Evolutionary conservation across 2,888 invertebrate genomes (phyloP).

Genomic region (Netelia virgata): DNA sequence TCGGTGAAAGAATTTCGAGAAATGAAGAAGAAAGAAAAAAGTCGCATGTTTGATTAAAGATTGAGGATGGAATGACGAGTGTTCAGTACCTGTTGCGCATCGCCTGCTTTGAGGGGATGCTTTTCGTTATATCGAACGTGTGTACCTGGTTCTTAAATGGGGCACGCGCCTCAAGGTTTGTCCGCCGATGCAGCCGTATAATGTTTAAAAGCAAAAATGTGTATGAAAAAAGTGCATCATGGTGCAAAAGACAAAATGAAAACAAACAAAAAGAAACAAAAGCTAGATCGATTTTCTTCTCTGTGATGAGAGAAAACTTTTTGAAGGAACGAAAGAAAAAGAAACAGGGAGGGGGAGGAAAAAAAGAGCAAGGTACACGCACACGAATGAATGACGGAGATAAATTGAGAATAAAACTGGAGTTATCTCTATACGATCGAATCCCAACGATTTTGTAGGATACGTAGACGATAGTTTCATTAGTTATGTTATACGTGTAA

Average conservation of each 20-base stretch:
- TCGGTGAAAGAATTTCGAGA: not conserved
- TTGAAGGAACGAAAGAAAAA: constrained; percentile 7
- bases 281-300: constrained; percentile 17
- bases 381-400: constrained; percentile 49
- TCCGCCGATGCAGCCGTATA: constrained; percentile 28
- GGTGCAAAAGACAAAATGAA: constrained; percentile 3
- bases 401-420: constrained; percentile 10
- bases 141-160: constrained; percentile 55
- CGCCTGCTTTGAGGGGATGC: constrained; percentile 56
- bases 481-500: constrained; percentile 68
- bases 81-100: constrained; percentile 78
- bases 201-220: constrained; percentile 33
- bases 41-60: constrained; percentile 31
- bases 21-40: constrained; percentile 5
- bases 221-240: constrained; percentile 41
- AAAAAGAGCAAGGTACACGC: constrained; percentile 17
- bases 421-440: constrained; percentile 70
- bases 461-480: constrained; percentile 69
- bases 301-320: constrained; percentile 8
- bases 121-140: constrained; percentile 35
- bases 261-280: not conserved
- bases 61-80: constrained; percentile 67
- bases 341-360: too few relatives aligned
- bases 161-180: constrained; percentile 43
- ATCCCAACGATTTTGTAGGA: constrained; percentile 78